These are phyloP conservation scores for Myathropa florea DNA, from an alignment of 2,888 invertebrate species.

Conservation along the genomic window DNA sequence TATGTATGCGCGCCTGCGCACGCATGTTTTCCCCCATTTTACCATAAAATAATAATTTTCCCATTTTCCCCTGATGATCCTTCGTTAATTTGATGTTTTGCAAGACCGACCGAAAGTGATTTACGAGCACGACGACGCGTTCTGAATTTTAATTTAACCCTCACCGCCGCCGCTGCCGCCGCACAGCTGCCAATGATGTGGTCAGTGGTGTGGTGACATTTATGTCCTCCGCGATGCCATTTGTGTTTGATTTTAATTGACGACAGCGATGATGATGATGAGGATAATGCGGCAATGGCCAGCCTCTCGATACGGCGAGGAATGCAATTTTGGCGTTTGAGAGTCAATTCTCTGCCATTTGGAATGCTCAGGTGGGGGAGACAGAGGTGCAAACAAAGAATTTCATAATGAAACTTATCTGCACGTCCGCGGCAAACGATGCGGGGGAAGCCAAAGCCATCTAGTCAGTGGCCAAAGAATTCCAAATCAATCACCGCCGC, in stretches of 20 bases:
- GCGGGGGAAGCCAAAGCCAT: conserved; percentile 38
- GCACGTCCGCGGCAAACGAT: conserved; percentile 1
- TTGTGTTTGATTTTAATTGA: conserved; percentile 63
- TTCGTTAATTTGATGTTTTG: conserved; percentile 70
- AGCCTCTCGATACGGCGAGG: conserved; percentile 57
- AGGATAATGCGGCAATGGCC: conserved; percentile 16
- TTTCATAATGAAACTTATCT: conserved; percentile 52
- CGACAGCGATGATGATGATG: conserved; percentile 35
- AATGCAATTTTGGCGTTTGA: conserved; percentile 55
- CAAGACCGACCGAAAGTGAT: conserved; percentile 63
- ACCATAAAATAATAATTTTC: conserved; percentile 71
- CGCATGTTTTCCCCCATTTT: conserved; percentile 67
- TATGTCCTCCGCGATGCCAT: conserved; percentile 58
- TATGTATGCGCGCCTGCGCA: conserved; percentile 67
- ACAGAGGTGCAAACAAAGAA: conserved; percentile 66
- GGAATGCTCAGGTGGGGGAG: background rate
- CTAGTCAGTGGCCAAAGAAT: conserved; percentile 65
- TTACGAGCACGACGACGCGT: conserved; percentile 59
- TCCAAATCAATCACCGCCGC: conserved; percentile 68
- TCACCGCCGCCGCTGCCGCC: no score
- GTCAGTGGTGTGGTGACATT: conserved; percentile 28
- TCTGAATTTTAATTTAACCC: conserved; percentile 60
- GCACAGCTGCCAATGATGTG: background rate
- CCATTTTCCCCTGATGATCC: conserved; percentile 65
- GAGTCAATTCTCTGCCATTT: conserved; percentile 12